These are phyloP conservation scores for Nasonia oneida DNA, from an alignment of 2,888 invertebrate genomes.

Conservation along the genomic window DNA sequence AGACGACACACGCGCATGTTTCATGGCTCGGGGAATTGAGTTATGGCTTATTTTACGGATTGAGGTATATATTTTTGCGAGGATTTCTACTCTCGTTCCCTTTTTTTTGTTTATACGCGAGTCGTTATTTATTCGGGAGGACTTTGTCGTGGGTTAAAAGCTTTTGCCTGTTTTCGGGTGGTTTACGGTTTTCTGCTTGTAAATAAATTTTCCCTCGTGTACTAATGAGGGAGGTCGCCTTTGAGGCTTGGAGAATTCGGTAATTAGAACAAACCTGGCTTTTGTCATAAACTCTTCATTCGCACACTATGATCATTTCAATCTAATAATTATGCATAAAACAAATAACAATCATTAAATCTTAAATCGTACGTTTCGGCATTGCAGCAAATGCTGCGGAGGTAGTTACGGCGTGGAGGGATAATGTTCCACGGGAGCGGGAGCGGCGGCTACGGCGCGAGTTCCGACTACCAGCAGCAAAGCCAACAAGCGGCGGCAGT, in stretches of 20 bases:
- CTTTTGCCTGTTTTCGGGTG: not conserved
- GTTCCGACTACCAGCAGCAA: conserved; percentile 77
- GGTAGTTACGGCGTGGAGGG: conserved; percentile 65
- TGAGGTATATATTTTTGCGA: not conserved
- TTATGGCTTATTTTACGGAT: not conserved
- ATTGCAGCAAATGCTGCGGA: conserved; percentile 69
- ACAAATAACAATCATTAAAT: too few relatives aligned
- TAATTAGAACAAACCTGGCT: too few relatives aligned
- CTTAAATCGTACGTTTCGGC: too few relatives aligned
- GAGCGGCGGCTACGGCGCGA: conserved; percentile 77
- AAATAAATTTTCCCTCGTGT: too few relatives aligned
- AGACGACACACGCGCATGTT: not conserved
- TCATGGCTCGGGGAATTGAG: not conserved
- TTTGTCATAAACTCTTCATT: too few relatives aligned
- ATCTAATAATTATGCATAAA: too few relatives aligned
- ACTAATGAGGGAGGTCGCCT: too few relatives aligned
- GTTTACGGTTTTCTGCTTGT: not conserved
- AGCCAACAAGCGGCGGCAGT: conserved; percentile 73
- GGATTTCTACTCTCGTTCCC: not conserved
- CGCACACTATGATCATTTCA: too few relatives aligned
- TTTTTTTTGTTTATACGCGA: not conserved
- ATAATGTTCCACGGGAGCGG: conserved; percentile 79
- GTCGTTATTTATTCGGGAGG: not conserved
- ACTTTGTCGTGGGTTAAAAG: not conserved
- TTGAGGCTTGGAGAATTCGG: too few relatives aligned